These are phyloP conservation scores for Nothoprocta perdicaria DNA, from an alignment of 2,113 vertebrate species.

Conservation along the genomic window DNA sequence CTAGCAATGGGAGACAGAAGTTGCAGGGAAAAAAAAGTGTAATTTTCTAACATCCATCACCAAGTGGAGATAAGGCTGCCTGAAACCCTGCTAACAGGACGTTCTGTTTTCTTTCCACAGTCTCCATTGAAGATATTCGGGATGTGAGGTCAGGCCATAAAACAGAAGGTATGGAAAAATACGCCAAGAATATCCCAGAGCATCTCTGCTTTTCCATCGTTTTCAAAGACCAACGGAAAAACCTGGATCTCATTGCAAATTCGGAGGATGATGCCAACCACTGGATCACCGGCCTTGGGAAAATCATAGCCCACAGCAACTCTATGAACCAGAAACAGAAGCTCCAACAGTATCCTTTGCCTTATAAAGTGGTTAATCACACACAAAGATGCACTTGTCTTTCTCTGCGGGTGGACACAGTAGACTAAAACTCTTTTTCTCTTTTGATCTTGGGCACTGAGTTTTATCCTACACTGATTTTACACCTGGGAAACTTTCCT, in stretches of 20 bases:
- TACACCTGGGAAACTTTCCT: not conserved
- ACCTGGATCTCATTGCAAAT: conserved; percentile 88
- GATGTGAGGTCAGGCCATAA: conserved; percentile 90
- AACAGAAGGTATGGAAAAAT: conserved; percentile 90
- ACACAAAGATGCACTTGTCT: conserved; percentile 56
- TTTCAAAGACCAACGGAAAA: conserved; percentile 89
- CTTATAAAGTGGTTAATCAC: not conserved
- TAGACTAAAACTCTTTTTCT: not conserved
- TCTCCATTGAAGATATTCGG: conserved; percentile 91
- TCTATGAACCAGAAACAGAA: conserved; percentile 87
- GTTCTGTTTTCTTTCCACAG: conserved; percentile 76
- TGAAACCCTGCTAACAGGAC: conserved; percentile 34
- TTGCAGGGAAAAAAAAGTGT: not conserved
- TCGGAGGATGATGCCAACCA: conserved; percentile 75
- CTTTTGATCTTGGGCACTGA: not conserved
- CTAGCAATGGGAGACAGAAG: not conserved
- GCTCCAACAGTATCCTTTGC: conserved; percentile 94
- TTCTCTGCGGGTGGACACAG: conserved; percentile 11
- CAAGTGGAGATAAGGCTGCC: conserved; percentile 3
- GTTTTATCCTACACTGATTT: not conserved
- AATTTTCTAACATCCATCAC: not conserved
- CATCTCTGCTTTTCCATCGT: conserved; percentile 92
- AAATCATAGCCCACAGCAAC: conserved; percentile 83
- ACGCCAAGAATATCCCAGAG: conserved; percentile 78
- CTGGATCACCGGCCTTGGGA: conserved; percentile 86